Evolutionary conservation across 2,888 invertebrate genomes (phyloP).

Genomic region (Scaptodrosophila latifasciaeformis): DNA sequence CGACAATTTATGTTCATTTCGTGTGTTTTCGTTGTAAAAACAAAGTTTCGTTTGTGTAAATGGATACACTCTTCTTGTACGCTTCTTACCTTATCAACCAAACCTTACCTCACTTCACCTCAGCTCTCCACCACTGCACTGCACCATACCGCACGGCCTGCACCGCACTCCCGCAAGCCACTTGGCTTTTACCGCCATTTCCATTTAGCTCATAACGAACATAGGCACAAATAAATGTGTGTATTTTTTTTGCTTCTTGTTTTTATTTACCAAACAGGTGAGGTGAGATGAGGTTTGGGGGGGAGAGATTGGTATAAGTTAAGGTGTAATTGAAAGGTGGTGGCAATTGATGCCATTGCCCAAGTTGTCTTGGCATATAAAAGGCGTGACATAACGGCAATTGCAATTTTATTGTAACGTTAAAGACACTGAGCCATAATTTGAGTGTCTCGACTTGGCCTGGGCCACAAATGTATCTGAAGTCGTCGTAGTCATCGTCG

Average conservation of each 20-base stretch:
- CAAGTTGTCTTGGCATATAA: conserved; percentile 21
- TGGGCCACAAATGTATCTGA: conserved; percentile 47
- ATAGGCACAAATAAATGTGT: conserved; percentile 1
- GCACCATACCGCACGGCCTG: no score
- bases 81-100: no score
- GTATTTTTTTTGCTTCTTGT: no score
- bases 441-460: conserved; percentile 43
- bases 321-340: not conserved
- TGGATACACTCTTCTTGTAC: conserved; percentile 3
- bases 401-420: conserved; percentile 39
- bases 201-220: conserved; percentile 21
- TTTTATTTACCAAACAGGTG: no score
- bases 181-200: not conserved
- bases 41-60: conserved; percentile 39
- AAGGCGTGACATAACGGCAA: conserved; percentile 48
- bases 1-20: conserved; percentile 43
- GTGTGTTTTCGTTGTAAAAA: conserved; percentile 47
- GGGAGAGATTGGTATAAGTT: no score
- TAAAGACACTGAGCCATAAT: conserved; percentile 52
- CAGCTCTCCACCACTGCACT: no score
- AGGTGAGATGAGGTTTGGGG: no score
- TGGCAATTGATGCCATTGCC: no score
- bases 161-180: no score
- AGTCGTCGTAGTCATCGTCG: conserved; percentile 35
- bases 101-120: not conserved